Conservation (phyloP, 2,797 vertebrate species). For the Steatocranus sp. region DNA sequence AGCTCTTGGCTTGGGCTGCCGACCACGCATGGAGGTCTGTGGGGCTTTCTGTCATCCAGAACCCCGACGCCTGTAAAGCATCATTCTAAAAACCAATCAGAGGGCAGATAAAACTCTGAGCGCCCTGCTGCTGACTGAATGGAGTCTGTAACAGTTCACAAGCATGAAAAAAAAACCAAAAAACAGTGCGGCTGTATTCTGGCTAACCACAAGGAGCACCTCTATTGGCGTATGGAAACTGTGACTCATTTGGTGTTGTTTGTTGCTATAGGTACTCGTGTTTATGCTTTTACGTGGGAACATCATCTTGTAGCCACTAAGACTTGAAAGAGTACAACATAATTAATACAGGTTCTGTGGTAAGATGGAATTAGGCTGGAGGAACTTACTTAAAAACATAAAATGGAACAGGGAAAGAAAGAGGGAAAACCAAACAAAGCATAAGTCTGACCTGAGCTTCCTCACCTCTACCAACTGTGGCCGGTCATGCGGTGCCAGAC, state of each 20-base stretch:
- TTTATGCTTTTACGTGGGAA: constrained; percentile 35
- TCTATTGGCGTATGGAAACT: constrained; percentile 50
- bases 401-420: constrained; percentile 7
- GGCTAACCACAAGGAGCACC: constrained; percentile 41
- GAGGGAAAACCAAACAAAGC: constrained; percentile 50
- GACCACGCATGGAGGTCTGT: constrained; percentile 26
- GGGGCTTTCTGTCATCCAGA: constrained; percentile 17
- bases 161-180: accelerated
- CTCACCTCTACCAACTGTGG: constrained; percentile 42
- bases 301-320: neutral
- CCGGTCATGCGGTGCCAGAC: constrained; percentile 46
- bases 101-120: constrained; percentile 30
- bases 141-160: constrained; percentile 1
- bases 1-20: constrained; percentile 20
- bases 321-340: neutral
- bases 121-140: constrained; percentile 4
- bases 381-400: neutral
- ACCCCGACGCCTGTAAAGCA: constrained; percentile 1
- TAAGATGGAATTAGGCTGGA: neutral
- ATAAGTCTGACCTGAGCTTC: constrained; percentile 28
- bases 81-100: constrained; percentile 25
- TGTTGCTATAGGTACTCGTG: constrained; percentile 45
- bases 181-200: neutral
- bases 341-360: neutral
- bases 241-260: constrained; percentile 47